Evolutionary conservation across 2,797 vertebrate genomes (phyloP), one percentile per base, ranked within the genome.

Genomic region (Artibeus jamaicensis): DNA sequence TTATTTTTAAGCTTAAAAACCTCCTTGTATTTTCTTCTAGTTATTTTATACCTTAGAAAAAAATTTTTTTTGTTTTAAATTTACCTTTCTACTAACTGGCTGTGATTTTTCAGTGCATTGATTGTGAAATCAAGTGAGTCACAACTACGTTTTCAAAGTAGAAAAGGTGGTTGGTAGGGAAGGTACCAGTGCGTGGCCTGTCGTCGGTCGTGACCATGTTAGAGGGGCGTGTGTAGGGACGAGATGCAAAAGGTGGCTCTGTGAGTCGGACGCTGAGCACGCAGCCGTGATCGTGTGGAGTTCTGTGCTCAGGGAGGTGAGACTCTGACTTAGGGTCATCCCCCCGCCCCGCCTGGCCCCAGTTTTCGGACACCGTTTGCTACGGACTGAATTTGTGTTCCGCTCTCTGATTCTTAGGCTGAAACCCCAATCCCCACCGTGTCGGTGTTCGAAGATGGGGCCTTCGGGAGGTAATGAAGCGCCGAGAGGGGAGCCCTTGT

Each of bases 1-100:
- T 90, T 91, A 37, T 57, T 87, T 95, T 85, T 85, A 83, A 86
- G 44, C n/a, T 59, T 94, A 57, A 73, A 78, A 78, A 39, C n/a
- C 14, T 65, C 19, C 32, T 86, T 78, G n/a, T 59, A 48, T 82
- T 87, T 83, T 81, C 19, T 79, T 62, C 15, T 74, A 39, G 26
- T 77, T 8, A 5, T 68, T 74, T 73, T 79, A 5, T 42, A 34
- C 59, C 42, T 68, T 57, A 4, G 39, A 34, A 57, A 59, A 22
- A 57, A 59, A 22, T 34, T 18, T 46, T 65, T 46, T 39, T 39
- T 1, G 1, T 42, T 42, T 42, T 19, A 34, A 39, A 55, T 34
- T 85, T 79, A 37, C 24, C 34, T 94, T 19, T 59, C 9, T 19
- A 44, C 70, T 37, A 89, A 53, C n/a, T 89, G 44, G 71, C n/a